Evolutionary conservation across 2,113 vertebrate species (phyloP).

Genomic region (Micromys minutus): DNA sequence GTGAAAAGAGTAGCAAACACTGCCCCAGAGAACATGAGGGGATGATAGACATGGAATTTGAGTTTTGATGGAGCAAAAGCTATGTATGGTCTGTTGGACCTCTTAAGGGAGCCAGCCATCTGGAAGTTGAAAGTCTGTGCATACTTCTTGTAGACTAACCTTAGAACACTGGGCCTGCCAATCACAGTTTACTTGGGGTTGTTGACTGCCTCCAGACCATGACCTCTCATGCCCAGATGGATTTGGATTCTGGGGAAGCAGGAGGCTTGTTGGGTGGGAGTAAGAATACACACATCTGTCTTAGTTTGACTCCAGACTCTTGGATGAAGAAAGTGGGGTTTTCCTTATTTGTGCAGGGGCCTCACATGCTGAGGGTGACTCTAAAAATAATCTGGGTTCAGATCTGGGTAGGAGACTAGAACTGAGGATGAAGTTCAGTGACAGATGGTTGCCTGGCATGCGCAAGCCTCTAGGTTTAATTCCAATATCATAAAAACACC

Average conservation of each 20-base stretch:
- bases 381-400: neutral
- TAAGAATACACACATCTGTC: neutral
- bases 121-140: neutral
- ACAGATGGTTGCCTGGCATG: neutral
- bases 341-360: neutral
- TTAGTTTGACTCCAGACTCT: conserved; percentile 12
- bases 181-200: neutral
- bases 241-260: neutral
- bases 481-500: neutral
- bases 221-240: neutral
- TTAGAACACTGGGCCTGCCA: neutral
- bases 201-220: neutral
- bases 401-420: neutral
- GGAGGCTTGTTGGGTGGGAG: neutral
- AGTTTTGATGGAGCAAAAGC: neutral
- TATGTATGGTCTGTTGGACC: neutral
- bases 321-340: conserved; percentile 6
- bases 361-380: neutral
- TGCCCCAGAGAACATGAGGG: neutral
- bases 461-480: neutral
- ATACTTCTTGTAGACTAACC: neutral
- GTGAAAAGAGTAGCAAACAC: conserved; percentile 2
- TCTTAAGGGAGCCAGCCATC: neutral
- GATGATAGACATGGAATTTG: neutral
- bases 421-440: neutral